Percentiles rank a stretch among this genome's conserved stretches.
phyloP scores from a whole-genome alignment of 2,113 vertebrate species.

The Triplophysa tibetana region DNA sequence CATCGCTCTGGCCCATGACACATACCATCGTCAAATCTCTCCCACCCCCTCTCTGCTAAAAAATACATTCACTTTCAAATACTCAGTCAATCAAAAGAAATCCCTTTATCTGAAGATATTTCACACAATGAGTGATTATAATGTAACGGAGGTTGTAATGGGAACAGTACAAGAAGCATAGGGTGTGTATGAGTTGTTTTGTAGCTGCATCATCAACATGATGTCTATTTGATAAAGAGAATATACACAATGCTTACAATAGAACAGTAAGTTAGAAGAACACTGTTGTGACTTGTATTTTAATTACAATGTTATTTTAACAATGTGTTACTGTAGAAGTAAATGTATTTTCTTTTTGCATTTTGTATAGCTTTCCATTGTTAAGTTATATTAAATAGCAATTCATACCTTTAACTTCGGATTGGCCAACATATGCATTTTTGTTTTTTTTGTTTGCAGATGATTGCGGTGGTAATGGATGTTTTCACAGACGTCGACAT shows the following conservation, averaged over 20 bases:
- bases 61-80: slow-evolving; percentile 2
- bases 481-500: slow-evolving; percentile 96
- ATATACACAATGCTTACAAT: not conserved
- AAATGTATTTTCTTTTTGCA: too few species aligned
- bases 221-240: slow-evolving; percentile 12
- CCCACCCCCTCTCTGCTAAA: not conserved
- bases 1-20: not conserved
- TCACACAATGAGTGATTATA: slow-evolving; percentile 7
- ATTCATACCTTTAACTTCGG: too few species aligned
- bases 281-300: not conserved
- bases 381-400: too few species aligned
- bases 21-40: not conserved
- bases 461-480: slow-evolving; percentile 95
- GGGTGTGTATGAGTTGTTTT: slow-evolving; percentile 28
- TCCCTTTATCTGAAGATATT: not conserved
- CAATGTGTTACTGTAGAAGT: too few species aligned
- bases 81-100: slow-evolving; percentile 10
- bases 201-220: slow-evolving; percentile 6
- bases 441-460: slow-evolving; percentile 68
- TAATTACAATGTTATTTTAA: too few species aligned
- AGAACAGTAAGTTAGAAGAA: not conserved
- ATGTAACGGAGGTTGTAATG: not conserved
- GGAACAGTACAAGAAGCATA: not conserved
- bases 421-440: slow-evolving; percentile 34
- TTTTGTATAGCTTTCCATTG: too few species aligned